Evolutionary conservation across 2,797 vertebrate genomes (phyloP).

Genomic region (Pogoniulus pusillus): DNA sequence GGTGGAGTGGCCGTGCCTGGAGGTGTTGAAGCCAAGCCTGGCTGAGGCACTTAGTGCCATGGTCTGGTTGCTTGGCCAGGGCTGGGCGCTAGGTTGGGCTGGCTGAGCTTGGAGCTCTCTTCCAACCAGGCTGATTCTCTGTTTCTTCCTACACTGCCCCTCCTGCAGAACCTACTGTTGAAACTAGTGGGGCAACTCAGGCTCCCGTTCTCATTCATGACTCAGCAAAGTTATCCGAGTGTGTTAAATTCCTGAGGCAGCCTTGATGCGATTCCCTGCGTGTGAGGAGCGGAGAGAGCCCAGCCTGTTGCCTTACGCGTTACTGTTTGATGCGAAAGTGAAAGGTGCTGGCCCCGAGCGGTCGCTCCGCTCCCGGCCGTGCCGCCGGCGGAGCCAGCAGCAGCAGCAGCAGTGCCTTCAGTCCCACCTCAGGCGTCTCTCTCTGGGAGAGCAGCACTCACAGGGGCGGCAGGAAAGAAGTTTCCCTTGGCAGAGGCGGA

Average conservation of each 20-base stretch:
- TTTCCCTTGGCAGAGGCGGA: neutral
- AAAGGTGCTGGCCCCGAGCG: neutral
- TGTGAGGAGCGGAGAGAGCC: neutral
- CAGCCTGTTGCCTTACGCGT: neutral
- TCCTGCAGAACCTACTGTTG: neutral
- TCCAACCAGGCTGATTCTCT: too few relatives aligned
- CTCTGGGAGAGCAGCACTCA: neutral
- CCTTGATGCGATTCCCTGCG: constrained; percentile 59
- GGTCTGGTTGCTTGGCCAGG: too few relatives aligned
- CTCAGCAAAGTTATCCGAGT: constrained; percentile 51
- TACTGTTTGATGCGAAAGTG: neutral
- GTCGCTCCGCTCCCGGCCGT: neutral
- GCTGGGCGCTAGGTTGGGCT: too few relatives aligned
- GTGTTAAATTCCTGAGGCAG: constrained; percentile 38
- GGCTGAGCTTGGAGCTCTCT: too few relatives aligned
- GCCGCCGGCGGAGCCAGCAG: too few relatives aligned
- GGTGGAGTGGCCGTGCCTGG: too few relatives aligned
- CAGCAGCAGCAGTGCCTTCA: neutral
- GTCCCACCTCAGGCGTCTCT: neutral
- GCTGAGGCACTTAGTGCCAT: too few relatives aligned
- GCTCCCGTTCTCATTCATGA: constrained; percentile 28
- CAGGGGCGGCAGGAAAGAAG: neutral
- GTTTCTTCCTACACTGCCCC: neutral
- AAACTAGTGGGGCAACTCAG: neutral
- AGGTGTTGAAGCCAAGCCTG: too few relatives aligned